Conservation (phyloP, 2,797 vertebrate genomes). For the Alectoris magna region DNA sequence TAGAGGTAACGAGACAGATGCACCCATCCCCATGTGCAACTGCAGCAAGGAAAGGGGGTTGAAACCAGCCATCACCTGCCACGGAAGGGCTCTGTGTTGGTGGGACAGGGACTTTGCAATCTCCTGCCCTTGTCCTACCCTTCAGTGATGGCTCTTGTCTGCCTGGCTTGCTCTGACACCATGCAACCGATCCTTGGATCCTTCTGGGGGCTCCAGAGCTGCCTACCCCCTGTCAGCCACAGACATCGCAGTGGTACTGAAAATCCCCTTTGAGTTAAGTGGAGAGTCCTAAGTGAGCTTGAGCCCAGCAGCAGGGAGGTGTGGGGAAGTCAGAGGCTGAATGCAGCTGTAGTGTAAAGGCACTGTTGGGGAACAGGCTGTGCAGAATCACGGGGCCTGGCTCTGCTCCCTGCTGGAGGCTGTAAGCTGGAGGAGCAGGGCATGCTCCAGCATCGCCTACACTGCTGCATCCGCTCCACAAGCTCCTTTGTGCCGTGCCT, state of each 20-base stretch:
- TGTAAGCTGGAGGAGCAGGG: neutral
- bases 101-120: neutral
- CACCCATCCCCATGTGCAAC: neutral
- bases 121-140: neutral
- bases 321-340: neutral
- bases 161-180: neutral
- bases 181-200: fast-evolving
- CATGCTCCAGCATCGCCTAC: neutral
- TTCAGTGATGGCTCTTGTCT: neutral
- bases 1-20: neutral
- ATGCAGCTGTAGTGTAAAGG: neutral
- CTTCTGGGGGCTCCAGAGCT: neutral
- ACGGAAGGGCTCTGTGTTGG: neutral
- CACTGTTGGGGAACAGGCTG: neutral
- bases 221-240: neutral
- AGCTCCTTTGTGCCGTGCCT: fast-evolving
- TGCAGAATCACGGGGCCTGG: neutral
- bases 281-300: neutral
- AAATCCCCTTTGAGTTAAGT: neutral
- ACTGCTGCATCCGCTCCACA: neutral
- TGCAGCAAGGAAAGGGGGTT: neutral
- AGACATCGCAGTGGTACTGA: neutral
- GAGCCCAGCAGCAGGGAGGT: neutral
- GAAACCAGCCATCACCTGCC: neutral
- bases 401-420: neutral